These are phyloP conservation scores for Typhlomys cinereus DNA, from an alignment of 2,113 vertebrate species.

Conservation along the genomic window DNA sequence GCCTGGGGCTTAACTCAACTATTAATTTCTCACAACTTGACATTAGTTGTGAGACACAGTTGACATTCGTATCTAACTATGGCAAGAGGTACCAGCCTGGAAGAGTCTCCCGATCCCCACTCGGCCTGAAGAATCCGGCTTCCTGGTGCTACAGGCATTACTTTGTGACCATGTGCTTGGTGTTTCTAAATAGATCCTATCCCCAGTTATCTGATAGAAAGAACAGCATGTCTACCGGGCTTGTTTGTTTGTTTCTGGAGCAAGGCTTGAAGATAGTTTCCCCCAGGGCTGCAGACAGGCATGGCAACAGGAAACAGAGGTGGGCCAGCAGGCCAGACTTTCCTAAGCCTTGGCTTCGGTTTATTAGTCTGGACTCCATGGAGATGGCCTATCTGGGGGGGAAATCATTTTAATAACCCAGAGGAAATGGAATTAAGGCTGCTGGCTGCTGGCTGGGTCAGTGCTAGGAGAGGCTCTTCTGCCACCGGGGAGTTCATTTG, in stretches of 20 bases:
- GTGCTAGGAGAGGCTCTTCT: background rate
- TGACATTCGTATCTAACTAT: no score
- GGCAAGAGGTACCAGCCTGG: background rate
- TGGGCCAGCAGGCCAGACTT: background rate
- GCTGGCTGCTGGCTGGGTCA: background rate
- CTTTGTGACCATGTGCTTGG: background rate
- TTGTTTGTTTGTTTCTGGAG: background rate
- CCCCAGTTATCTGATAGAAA: background rate
- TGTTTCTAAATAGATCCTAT: background rate
- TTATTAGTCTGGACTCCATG: background rate
- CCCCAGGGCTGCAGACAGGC: background rate
- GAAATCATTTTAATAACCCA: slow-evolving; percentile 66
- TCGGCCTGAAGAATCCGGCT: background rate
- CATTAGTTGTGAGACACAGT: no score
- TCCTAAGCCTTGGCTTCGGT: background rate
- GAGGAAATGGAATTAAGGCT: slow-evolving; percentile 49
- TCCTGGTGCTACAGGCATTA: background rate
- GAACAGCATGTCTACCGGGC: background rate
- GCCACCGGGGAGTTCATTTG: background rate
- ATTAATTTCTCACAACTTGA: no score
- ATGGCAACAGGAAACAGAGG: background rate
- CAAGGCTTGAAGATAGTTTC: background rate
- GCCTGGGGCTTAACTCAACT: no score
- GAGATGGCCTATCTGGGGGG: background rate
- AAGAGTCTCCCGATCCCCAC: background rate